Evolutionary conservation across 2,888 invertebrate genomes (phyloP).

Genomic region (Cheilosia vulpina): DNA sequence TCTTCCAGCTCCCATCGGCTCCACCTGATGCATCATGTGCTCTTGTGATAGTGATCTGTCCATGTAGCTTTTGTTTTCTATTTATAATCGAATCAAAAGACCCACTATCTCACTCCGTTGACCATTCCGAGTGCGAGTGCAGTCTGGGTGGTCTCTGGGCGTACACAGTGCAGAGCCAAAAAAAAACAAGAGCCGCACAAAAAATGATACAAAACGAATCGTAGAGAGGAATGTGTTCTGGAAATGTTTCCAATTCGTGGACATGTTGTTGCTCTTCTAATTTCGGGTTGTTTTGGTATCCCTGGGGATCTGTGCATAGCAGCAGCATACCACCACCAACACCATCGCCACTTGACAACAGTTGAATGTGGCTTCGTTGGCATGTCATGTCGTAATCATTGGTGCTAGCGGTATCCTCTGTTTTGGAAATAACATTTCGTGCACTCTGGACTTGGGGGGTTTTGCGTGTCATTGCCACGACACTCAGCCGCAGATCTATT

Average conservation of each 20-base stretch:
- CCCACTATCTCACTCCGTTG: constrained; percentile 64
- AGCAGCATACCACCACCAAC: constrained; percentile 41
- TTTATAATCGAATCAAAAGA: constrained; percentile 71
- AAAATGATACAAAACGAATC: constrained; percentile 11
- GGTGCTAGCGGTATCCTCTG: constrained; percentile 67
- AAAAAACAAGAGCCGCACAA: constrained; percentile 41
- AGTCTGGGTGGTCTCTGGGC: constrained; percentile 65
- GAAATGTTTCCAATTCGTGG: constrained; percentile 73
- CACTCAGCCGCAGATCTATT: constrained; percentile 55
- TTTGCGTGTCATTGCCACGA: constrained; percentile 48
- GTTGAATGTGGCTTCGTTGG: constrained; percentile 71
- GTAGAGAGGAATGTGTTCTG: constrained; percentile 60
- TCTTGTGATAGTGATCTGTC: constrained; percentile 63
- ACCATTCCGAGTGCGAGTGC: constrained; percentile 49
- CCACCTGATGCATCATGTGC: constrained; percentile 53
- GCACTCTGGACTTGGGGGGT: constrained; percentile 51
- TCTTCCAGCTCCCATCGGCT: constrained; percentile 17
- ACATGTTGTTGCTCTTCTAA: constrained; percentile 70
- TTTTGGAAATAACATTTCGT: constrained; percentile 64
- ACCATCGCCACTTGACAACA: constrained; percentile 58
- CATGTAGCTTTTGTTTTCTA: constrained; percentile 70
- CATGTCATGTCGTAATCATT: constrained; percentile 72
- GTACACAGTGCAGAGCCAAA: constrained; percentile 9
- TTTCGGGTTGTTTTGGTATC: constrained; percentile 61
- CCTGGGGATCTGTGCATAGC: constrained; percentile 48